Conservation (phyloP, 35 echinoderm and acorn worm genomes). For the Antedon bifida region DNA sequence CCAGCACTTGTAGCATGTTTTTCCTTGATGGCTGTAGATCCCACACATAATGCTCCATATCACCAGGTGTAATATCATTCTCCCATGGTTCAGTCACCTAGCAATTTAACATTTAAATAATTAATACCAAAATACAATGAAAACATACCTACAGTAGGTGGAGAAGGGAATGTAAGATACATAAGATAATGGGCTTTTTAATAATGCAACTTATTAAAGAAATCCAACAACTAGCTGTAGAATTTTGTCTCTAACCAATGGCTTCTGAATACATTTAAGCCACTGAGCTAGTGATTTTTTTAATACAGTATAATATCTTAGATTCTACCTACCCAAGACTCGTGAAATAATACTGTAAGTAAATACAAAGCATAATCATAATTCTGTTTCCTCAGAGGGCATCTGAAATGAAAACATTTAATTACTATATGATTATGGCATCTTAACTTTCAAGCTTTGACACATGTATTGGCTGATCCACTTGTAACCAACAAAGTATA, state of each 20-base stretch:
- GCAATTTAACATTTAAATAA: background rate
- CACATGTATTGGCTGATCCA: no score
- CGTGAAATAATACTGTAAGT: constrained; percentile 69
- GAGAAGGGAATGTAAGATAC: background rate
- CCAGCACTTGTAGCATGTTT: constrained; percentile 4
- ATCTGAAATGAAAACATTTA: constrained; percentile 24
- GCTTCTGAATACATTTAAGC: no score
- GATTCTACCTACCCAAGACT: constrained; percentile 58
- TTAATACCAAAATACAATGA: background rate
- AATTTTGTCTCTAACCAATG: no score
- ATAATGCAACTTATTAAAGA: no score
- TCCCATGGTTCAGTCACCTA: constrained; percentile 37
- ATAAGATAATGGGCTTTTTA: background rate
- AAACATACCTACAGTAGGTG: background rate
- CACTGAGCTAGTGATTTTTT: background rate
- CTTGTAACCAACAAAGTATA: no score
- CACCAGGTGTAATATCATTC: constrained; percentile 17
- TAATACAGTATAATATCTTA: background rate
- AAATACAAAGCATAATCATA: constrained; percentile 79
- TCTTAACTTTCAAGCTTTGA: background rate
- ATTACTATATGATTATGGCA: background rate
- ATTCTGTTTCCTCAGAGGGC: constrained; percentile 71
- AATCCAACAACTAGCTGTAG: no score
- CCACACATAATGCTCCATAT: constrained; percentile 40
- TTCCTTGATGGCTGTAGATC: constrained; percentile 7